Evolutionary conservation across 2,797 vertebrate genomes (phyloP).

Genomic region (Danio jaintianensis): DNA sequence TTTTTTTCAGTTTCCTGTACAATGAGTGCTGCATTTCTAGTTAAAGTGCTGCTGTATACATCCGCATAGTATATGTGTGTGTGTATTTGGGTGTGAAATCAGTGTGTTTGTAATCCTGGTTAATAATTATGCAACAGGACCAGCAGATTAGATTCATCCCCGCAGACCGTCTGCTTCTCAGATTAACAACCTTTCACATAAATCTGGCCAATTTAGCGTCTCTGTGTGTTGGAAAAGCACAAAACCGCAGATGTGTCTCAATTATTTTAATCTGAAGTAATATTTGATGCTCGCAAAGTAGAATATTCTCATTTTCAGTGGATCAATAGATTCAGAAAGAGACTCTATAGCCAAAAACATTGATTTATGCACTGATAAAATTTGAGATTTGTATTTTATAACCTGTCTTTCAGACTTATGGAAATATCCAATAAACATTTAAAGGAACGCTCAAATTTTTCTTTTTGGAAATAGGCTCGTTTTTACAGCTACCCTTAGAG

Average conservation of each 20-base stretch:
- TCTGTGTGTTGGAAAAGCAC: not conserved
- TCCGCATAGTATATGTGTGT: not conserved
- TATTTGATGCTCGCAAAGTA: not conserved
- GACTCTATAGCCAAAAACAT: no score
- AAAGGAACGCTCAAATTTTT: no score
- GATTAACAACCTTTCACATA: constrained; percentile 29
- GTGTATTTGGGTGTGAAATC: not conserved
- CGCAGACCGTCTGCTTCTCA: constrained; percentile 29
- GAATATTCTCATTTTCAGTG: not conserved
- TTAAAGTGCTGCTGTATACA: not conserved
- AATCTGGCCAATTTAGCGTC: not conserved
- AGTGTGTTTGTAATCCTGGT: not conserved
- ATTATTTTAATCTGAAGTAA: not conserved
- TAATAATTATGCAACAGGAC: not conserved
- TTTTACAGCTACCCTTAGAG: no score
- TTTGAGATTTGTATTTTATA: no score
- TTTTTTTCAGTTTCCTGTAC: no score
- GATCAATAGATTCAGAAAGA: no score
- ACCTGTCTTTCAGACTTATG: no score
- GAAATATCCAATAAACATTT: no score
- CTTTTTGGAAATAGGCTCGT: no score
- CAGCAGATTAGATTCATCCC: constrained; percentile 21
- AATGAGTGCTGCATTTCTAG: no score
- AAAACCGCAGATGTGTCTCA: no score
- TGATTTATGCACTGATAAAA: no score